These are phyloP conservation scores for Danaus plexippus DNA, from an alignment of 1,140 invertebrate genomes.

Conservation along the genomic window DNA sequence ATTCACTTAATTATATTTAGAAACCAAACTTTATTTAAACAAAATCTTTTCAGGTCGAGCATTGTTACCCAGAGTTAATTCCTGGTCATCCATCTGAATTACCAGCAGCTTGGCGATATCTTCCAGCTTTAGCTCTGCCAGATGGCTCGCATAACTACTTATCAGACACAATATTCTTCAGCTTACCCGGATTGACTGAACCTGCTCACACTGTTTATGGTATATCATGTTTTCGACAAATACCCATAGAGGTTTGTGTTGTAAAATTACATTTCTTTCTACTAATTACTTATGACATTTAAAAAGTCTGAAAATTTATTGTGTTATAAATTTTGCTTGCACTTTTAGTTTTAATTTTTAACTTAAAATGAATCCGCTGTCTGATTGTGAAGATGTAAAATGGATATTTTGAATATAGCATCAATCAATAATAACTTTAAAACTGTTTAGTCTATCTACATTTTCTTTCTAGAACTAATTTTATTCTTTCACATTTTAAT, in stretches of 20 bases:
- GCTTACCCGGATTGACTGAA: slow-evolving; percentile 90
- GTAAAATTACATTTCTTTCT: slow-evolving; percentile 7
- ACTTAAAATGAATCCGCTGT: too few species aligned
- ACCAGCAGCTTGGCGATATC: slow-evolving; percentile 93
- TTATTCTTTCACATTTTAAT: too few species aligned
- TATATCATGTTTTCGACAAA: slow-evolving; percentile 98
- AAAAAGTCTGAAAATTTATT: too few species aligned
- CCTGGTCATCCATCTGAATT: slow-evolving; percentile 85
- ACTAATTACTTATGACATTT: too few species aligned
- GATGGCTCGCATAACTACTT: slow-evolving; percentile 98
- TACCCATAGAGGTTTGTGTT: slow-evolving; percentile 87
- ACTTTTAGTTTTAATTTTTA: too few species aligned
- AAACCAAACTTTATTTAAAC: too few species aligned
- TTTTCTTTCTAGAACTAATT: too few species aligned
- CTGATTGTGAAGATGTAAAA: too few species aligned
- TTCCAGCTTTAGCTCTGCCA: slow-evolving; percentile 94
- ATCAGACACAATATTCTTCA: slow-evolving; percentile 97
- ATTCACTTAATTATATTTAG: not conserved
- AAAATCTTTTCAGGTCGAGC: slow-evolving; percentile 85
- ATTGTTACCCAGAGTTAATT: slow-evolving; percentile 92
- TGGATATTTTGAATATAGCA: too few species aligned
- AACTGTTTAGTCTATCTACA: too few species aligned
- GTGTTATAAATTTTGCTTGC: too few species aligned
- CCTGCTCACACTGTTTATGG: slow-evolving; percentile 92
- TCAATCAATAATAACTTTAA: too few species aligned